A percentile compares a stretch with the other conserved stretches of the same genome.
Conservation (phyloP, 2,888 invertebrate species). For the Chelonus formosanus region DNA sequence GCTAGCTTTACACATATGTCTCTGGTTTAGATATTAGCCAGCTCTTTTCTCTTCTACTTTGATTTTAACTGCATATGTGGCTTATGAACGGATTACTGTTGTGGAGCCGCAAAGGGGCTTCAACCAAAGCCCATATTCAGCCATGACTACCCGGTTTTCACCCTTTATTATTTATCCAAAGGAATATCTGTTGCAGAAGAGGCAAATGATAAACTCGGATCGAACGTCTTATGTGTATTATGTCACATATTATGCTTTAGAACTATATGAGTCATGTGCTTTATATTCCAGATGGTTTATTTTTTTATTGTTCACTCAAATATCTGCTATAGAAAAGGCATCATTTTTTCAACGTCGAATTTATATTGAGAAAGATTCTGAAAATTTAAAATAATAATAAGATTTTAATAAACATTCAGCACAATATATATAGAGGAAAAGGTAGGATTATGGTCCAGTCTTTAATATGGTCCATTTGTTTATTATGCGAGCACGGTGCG, state of each 20-base stretch:
- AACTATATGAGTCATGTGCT: neutral
- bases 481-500: too few relatives aligned
- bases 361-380: too few relatives aligned
- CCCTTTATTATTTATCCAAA: slow-evolving; percentile 17
- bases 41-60: slow-evolving; percentile 32
- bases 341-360: too few relatives aligned
- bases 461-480: too few relatives aligned
- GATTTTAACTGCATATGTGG: slow-evolving; percentile 44
- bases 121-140: slow-evolving; percentile 20
- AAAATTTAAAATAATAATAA: too few relatives aligned
- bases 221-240: neutral
- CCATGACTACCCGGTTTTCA: slow-evolving; percentile 15
- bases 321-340: too few relatives aligned
- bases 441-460: too few relatives aligned
- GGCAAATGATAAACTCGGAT: slow-evolving; percentile 20
- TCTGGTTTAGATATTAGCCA: slow-evolving; percentile 13
- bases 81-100: slow-evolving; percentile 44
- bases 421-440: too few relatives aligned
- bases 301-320: too few relatives aligned
- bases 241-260: neutral
- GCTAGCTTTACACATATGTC: slow-evolving; percentile 30
- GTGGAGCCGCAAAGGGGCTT: slow-evolving; percentile 41
- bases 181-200: slow-evolving; percentile 12
- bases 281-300: too few relatives aligned
- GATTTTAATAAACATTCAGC: too few relatives aligned